Conservation (phyloP, 2,113 vertebrate species). For the Phalacrocorax aristotelis region DNA sequence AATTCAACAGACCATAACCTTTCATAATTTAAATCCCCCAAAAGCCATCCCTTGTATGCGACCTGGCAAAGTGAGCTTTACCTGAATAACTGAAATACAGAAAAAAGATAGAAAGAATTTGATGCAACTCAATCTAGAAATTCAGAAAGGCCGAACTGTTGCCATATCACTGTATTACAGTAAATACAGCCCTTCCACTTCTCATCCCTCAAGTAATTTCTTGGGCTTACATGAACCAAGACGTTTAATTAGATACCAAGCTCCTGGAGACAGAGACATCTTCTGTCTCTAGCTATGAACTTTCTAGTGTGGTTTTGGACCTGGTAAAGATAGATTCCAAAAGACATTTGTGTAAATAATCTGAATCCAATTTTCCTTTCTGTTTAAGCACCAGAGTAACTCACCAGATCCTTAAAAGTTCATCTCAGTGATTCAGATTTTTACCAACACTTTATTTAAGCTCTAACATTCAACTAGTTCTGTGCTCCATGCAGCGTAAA, state of each 20-base stretch:
- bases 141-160: neutral
- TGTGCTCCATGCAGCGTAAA: neutral
- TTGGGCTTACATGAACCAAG: neutral
- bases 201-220: neutral
- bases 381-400: neutral
- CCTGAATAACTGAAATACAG: neutral
- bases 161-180: too few species aligned
- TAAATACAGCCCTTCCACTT: neutral
- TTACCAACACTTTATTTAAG: neutral
- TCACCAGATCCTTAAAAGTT: neutral
- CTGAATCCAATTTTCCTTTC: neutral
- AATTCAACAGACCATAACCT: neutral
- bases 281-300: neutral
- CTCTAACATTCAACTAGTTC: neutral
- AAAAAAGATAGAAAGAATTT: neutral
- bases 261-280: neutral
- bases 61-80: neutral
- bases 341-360: neutral
- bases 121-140: neutral
- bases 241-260: neutral
- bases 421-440: neutral
- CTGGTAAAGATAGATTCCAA: neutral
- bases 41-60: neutral
- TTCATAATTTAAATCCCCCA: neutral
- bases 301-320: neutral